phyloP scores from a whole-genome alignment of 2,797 vertebrate species.

The Macrochelys suwanniensis region DNA sequence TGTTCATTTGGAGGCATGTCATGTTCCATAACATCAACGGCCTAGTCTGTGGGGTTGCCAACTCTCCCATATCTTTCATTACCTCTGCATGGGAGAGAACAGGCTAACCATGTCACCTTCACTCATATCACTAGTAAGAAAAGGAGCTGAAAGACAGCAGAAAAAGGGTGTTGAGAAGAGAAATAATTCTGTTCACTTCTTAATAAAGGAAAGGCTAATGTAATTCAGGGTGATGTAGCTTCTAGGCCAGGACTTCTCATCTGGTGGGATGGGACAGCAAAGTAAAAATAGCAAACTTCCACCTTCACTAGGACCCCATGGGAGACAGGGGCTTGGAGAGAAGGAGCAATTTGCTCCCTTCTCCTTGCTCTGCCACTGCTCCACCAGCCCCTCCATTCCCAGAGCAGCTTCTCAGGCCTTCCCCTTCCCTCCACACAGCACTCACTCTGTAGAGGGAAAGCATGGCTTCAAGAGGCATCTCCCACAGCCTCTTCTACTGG shows the following conservation, averaged over 20 bases:
- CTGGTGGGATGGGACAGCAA: not conserved
- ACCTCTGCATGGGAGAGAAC: conserved; percentile 4
- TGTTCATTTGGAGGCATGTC: not conserved
- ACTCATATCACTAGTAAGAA: not conserved
- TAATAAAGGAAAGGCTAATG: not conserved
- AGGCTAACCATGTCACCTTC: not conserved
- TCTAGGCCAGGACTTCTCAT: not conserved
- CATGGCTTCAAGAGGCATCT: rapidly evolving
- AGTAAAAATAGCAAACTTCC: not conserved
- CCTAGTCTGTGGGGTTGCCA: conserved; percentile 19
- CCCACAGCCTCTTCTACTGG: not conserved
- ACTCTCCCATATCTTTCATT: not conserved
- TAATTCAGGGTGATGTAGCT: not conserved
- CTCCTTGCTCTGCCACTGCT: conserved; percentile 25
- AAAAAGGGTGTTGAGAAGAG: conserved; percentile 14
- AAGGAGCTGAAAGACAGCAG: conserved; percentile 20
- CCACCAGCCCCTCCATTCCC: not conserved
- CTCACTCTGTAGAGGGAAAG: not conserved
- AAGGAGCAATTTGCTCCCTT: conserved; percentile 2
- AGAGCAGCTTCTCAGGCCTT: not conserved
- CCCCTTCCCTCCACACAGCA: not conserved
- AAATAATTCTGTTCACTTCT: conserved; percentile 4
- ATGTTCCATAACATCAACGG: not conserved
- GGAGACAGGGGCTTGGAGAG: not conserved
- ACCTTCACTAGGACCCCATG: not conserved